These are phyloP conservation scores for Pachypeltis micranthus DNA, from an alignment of 1,140 invertebrate genomes.

Conservation along the genomic window DNA sequence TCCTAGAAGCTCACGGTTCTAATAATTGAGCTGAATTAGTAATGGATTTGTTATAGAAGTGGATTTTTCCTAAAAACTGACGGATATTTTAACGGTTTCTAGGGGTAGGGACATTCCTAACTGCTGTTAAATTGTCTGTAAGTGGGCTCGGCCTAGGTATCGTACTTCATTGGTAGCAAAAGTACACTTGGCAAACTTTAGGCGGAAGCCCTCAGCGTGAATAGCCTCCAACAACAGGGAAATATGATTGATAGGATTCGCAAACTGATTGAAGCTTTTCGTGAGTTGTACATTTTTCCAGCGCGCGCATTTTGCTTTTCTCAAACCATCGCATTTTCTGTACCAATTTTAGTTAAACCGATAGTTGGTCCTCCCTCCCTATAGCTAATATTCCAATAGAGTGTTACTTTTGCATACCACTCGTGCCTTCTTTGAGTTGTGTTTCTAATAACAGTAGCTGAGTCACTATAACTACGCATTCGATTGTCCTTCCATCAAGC, in stretches of 20 bases:
- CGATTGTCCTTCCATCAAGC: too few species aligned
- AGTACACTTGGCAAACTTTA: slow-evolving; percentile 31
- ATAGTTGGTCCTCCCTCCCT: too few species aligned
- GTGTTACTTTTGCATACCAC: too few species aligned
- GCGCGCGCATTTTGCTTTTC: too few species aligned
- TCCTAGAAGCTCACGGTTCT: slow-evolving; percentile 30
- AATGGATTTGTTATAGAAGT: slow-evolving; percentile 32
- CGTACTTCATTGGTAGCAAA: slow-evolving; percentile 29
- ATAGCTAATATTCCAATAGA: too few species aligned
- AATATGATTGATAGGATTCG: slow-evolving; percentile 25
- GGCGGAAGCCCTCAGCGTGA: slow-evolving; percentile 29
- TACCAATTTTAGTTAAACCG: too few species aligned
- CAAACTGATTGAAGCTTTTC: too few species aligned
- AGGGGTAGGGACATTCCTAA: slow-evolving; percentile 29
- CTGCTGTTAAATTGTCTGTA: slow-evolving; percentile 31
- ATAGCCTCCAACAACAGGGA: slow-evolving; percentile 11
- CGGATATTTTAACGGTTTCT: slow-evolving; percentile 24
- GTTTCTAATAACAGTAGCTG: too few species aligned
- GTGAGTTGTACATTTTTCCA: too few species aligned
- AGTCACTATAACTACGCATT: too few species aligned
- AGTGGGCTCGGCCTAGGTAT: slow-evolving; percentile 29
- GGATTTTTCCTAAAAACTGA: slow-evolving; percentile 32
- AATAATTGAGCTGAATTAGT: slow-evolving; percentile 29
- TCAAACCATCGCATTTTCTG: too few species aligned
- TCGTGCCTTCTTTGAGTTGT: too few species aligned